These are phyloP conservation scores for Mormyrus proboscirostris DNA, from an alignment of 2,797 vertebrate genomes.

Conservation along the genomic window DNA sequence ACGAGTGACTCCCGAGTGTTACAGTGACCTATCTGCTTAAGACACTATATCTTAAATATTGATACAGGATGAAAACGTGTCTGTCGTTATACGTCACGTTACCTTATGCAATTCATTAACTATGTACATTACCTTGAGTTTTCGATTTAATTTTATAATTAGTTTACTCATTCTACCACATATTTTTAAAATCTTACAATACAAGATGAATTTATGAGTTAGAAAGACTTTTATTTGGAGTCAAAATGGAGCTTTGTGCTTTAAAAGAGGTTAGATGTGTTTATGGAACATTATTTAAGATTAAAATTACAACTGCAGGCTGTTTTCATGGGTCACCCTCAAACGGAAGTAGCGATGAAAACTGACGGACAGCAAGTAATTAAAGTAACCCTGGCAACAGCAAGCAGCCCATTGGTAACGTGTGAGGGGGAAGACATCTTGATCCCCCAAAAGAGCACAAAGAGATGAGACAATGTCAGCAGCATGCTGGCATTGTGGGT, in stretches of 20 bases:
- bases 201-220: not conserved
- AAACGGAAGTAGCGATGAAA: not conserved
- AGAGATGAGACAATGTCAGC: slow-evolving; percentile 13
- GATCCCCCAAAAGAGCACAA: not conserved
- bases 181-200: not conserved
- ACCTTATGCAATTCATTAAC: not conserved
- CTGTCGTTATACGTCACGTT: not conserved
- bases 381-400: not conserved
- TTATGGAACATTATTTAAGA: not conserved
- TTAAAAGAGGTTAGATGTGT: not conserved
- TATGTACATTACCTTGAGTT: not conserved
- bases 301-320: not conserved
- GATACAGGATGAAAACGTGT: not conserved
- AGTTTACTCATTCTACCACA: not conserved
- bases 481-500: not conserved
- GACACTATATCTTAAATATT: not conserved
- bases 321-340: not conserved
- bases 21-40: not conserved
- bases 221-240: not conserved
- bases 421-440: not conserved
- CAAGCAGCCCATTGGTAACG: not conserved
- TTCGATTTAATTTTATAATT: not conserved
- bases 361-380: not conserved
- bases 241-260: not conserved
- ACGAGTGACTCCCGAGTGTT: not conserved